Evolutionary conservation across 1,140 invertebrate species (phyloP), one percentile per base, ranked within the genome.

Genomic region (Hesperophylax magnus): DNA sequence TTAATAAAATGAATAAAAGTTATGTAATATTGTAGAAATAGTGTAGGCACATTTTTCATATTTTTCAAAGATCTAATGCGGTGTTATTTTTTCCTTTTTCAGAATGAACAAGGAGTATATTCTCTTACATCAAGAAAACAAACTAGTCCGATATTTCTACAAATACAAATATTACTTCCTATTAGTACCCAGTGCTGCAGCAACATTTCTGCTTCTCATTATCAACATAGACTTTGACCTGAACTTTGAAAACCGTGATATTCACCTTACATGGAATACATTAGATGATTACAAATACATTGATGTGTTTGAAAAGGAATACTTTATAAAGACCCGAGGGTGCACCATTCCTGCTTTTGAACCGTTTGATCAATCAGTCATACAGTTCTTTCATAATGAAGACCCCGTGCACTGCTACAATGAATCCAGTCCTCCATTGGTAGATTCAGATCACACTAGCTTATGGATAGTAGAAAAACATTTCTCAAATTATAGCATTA

Each of bases 271-370:
- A 27, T 84, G 83, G 83, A 77, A 24, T 39, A 78, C 27, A 78
- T 5, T 54, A 22, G 78, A 83, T 18, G 34, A 76, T 78, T 84
- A 75, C 22, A 75, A 84, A 79, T 83, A 78, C 24, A 56, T 79
- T 15, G 82, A 82, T 69, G n/a, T 76, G 2, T 72, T 47, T 61
- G 82, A 84, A 47, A 85, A 86, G 80, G 72, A 89, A 81, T 92
- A 89, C 61, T 92, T 92, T 17, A 92, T 97, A n/a, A 91, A 94
- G 82, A 96, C 94, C 2, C 88, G 91, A 9, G 94, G 95, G 22
- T 98, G 97, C 86, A 92, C 93, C 5, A 96, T 97, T 83, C 95
- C 96, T 1, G 92, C 93, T 11, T 90, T 97, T 72, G 92, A 94
- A 82, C 93, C 95, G 0, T 93, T 93, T 67, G 94, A 97, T 83